These are phyloP conservation scores for Bombylius major DNA, from an alignment of 2,888 invertebrate species.

Conservation along the genomic window DNA sequence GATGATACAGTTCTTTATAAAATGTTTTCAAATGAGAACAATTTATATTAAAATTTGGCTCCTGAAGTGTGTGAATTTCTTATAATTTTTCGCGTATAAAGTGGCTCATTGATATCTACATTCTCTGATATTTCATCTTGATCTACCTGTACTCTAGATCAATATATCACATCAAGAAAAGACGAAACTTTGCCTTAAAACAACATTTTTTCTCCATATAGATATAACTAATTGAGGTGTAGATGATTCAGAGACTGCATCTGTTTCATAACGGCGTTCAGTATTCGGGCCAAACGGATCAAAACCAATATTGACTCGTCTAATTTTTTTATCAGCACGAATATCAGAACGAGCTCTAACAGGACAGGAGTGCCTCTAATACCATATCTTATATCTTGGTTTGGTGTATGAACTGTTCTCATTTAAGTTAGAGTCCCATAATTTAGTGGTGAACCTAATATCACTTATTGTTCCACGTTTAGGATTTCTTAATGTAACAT, in stretches of 20 bases:
- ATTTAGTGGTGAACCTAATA: too few relatives aligned
- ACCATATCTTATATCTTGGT: too few relatives aligned
- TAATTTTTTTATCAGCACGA: conserved; percentile 54
- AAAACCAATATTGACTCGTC: conserved; percentile 53
- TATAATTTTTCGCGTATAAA: conserved; percentile 89
- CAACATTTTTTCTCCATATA: conserved; percentile 98
- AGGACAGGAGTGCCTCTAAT: conserved; percentile 79
- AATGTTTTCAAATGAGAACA: too few relatives aligned
- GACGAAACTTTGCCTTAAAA: conserved; percentile 81
- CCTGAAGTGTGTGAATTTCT: too few relatives aligned
- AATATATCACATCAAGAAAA: conserved; percentile 71
- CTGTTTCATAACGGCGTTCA: conserved; percentile 30
- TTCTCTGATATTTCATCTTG: conserved; percentile 60
- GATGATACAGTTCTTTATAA: too few relatives aligned
- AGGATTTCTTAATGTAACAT: too few relatives aligned
- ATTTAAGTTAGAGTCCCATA: conserved; percentile 51
- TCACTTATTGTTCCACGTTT: too few relatives aligned
- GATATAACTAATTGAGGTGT: conserved; percentile 81
- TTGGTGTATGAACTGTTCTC: conserved; percentile 66
- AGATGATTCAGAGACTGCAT: conserved; percentile 31
- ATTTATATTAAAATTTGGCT: too few relatives aligned
- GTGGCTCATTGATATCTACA: conserved; percentile 66
- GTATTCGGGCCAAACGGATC: conserved; percentile 41
- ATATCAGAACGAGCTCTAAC: conserved; percentile 75
- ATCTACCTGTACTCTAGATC: conserved; percentile 59